Percentiles rank a stretch among this genome's conserved stretches.
Conservation (phyloP, 2,888 invertebrate genomes). For the Zootermopsis nevadensis region DNA sequence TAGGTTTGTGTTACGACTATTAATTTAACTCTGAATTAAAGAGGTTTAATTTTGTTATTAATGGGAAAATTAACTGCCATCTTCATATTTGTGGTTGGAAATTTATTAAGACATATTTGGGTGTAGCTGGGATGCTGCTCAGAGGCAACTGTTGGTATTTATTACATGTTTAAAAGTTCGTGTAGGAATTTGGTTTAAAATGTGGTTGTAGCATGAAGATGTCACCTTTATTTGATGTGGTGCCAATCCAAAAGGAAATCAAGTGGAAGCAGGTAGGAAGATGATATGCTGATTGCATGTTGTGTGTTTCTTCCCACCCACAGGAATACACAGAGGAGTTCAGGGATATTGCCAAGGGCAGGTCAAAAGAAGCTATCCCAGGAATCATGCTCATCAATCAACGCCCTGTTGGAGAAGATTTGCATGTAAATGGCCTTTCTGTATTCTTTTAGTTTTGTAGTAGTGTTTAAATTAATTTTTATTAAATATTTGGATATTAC, state of each 20-base stretch:
- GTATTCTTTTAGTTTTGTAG: slow-evolving; percentile 45
- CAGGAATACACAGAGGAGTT: slow-evolving; percentile 98
- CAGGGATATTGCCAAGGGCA: slow-evolving; percentile 95
- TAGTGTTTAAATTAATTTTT: too few species aligned
- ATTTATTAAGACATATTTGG: too few species aligned
- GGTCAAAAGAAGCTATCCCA: slow-evolving; percentile 91
- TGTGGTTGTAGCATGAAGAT: slow-evolving; percentile 4
- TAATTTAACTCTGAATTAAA: too few species aligned
- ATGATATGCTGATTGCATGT: slow-evolving; percentile 41
- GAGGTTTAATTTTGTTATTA: too few species aligned
- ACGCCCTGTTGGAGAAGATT: slow-evolving; percentile 93
- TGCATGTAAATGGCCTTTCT: slow-evolving; percentile 75
- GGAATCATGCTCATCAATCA: slow-evolving; percentile 96
- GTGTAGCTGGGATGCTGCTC: too few species aligned
- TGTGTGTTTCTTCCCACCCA: slow-evolving; percentile 53
- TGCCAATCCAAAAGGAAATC: neutral
- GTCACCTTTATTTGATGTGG: neutral
- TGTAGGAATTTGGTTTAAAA: too few species aligned
- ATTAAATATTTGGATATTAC: too few species aligned
- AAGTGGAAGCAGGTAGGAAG: slow-evolving; percentile 9
- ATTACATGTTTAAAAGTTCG: too few species aligned
- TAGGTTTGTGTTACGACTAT: too few species aligned
- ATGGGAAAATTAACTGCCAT: too few species aligned
- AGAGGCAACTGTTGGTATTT: too few species aligned
- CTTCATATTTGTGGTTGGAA: too few species aligned